Percentiles rank a stretch among this genome's conserved stretches.
Conservation (phyloP, 1,140 invertebrate genomes). For the Pemphigus obesinymphae region DNA sequence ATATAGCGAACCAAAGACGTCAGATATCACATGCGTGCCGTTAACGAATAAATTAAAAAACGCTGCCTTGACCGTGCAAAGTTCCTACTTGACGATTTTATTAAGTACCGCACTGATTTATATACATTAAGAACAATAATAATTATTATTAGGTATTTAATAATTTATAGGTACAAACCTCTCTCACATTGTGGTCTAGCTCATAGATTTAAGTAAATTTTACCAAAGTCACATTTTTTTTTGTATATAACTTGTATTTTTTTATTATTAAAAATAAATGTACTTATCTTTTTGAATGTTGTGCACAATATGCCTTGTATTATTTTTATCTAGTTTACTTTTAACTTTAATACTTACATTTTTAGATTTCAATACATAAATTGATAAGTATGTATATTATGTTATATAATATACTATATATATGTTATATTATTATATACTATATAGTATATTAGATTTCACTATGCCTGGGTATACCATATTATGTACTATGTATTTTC, state of each 20-base stretch:
- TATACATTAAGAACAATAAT: not conserved
- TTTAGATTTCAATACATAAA: too few species aligned
- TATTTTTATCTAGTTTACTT: too few species aligned
- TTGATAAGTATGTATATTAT: too few species aligned
- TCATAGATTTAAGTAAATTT: slow-evolving; percentile 32
- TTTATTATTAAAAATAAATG: slow-evolving; percentile 11
- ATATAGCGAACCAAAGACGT: not conserved
- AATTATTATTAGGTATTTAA: not conserved
- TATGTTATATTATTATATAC: too few species aligned
- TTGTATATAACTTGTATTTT: slow-evolving; percentile 25
- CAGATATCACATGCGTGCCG: not conserved
- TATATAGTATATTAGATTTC: too few species aligned
- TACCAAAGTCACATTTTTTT: slow-evolving; percentile 37
- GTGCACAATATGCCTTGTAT: not conserved
- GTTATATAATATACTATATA: too few species aligned
- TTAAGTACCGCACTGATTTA: slow-evolving; percentile 24
- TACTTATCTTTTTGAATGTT: slow-evolving; percentile 14
- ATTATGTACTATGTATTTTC: too few species aligned
- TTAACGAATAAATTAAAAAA: slow-evolving; percentile 22
- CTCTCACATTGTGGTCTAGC: slow-evolving; percentile 8
- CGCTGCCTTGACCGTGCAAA: not conserved
- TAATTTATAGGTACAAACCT: not conserved
- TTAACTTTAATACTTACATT: too few species aligned
- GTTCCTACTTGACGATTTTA: slow-evolving; percentile 29
- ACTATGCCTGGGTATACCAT: too few species aligned